These are phyloP conservation scores for Microctonus hyperodae DNA, from an alignment of 2,888 invertebrate genomes.

Conservation along the genomic window DNA sequence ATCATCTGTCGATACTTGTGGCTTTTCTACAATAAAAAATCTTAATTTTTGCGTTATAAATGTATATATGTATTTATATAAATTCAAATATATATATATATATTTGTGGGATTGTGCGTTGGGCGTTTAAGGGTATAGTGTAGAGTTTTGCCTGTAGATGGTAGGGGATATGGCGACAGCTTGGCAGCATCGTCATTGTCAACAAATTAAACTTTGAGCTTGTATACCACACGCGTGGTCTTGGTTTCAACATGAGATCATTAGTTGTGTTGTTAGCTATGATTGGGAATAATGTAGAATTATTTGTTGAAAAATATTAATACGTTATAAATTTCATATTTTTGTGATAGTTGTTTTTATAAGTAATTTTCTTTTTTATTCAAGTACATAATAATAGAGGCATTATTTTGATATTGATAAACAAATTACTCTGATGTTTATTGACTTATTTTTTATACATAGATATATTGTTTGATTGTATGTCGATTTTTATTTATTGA, in stretches of 20 bases:
- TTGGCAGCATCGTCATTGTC: conserved; percentile 1
- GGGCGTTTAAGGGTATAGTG: neutral
- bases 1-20: neutral
- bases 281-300: neutral
- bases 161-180: neutral
- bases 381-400: no score
- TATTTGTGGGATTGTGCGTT: neutral
- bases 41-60: neutral
- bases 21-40: neutral
- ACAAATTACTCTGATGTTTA: no score
- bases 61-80: neutral
- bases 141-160: neutral
- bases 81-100: no score
- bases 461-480: no score
- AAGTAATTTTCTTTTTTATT: no score
- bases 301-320: neutral
- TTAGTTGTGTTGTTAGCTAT: neutral
- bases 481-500: neutral
- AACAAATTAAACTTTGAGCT: neutral
- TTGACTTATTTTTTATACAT: no score
- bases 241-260: neutral
- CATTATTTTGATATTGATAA: no score
- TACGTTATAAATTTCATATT: neutral
- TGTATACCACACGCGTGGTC: neutral
- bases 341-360: no score